phyloP scores from a whole-genome alignment of 2,797 vertebrate species.

The Lacerta agilis region DNA sequence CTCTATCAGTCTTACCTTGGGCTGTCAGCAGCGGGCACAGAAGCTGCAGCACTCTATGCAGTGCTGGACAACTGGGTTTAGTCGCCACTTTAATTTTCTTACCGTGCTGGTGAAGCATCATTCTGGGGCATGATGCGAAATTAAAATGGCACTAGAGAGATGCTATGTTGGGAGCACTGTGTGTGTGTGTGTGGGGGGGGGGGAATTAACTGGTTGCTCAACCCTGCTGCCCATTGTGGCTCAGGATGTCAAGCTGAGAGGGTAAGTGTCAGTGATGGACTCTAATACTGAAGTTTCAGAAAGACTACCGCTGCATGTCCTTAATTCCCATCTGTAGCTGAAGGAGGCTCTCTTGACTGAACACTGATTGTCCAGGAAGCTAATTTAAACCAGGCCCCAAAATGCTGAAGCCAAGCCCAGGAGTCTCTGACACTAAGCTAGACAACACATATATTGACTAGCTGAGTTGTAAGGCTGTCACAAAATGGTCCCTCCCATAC shows the following conservation, averaged over 20 bases:
- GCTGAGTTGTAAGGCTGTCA: not conserved
- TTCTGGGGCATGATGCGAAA: not conserved
- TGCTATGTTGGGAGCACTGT: not conserved
- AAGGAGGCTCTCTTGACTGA: not conserved
- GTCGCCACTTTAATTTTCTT: not conserved
- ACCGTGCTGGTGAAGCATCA: not conserved
- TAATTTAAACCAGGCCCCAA: not conserved
- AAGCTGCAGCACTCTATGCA: not conserved
- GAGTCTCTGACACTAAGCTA: not conserved
- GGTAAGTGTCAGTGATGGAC: not conserved
- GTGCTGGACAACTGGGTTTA: not conserved
- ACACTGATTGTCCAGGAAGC: not conserved
- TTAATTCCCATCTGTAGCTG: not conserved
- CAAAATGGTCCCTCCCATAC: not conserved
- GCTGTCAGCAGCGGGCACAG: not conserved
- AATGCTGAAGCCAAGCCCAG: not conserved
- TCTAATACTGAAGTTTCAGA: not conserved
- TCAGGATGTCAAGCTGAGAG: not conserved
- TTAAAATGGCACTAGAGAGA: not conserved
- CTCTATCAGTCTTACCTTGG: not conserved
- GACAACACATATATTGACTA: not conserved
- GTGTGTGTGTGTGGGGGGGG: no score
- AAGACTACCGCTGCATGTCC: not conserved
- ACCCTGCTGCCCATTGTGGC: not conserved
- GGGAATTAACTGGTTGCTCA: not conserved